Base-by-base conservation (phyloP, 1,140 invertebrate genomes). In the Diorhabda elongata region DNA sequence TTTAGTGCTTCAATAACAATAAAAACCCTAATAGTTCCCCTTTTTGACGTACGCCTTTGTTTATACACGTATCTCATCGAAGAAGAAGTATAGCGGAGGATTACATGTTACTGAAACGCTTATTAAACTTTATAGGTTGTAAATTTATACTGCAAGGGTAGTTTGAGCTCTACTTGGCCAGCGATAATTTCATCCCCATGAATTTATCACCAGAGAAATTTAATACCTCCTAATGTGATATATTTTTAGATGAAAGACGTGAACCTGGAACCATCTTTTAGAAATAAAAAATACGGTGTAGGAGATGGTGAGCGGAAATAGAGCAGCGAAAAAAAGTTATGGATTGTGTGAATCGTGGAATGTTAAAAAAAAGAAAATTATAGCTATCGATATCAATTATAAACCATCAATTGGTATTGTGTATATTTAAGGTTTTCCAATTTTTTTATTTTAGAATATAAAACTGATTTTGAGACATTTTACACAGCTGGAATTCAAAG, bases 231-330 rank as follows among this genome's bases (percentile, higher is more conserved):
- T 52, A 52, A 52, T 52, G 47, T 52, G 47, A 52, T 52, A 52
- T 52, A 52, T 52, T 52, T 52, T 52, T 52, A 52, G 47, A 52
- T 52, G 47, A 52, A n/a, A 52, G 47, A 52, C n/a, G n/a, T 52
- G 6, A 52, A 6, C 6, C 47, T 52, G n/a, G 47, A 52, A 8
- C 47, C 47, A n/a, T 52, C 47, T 8, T 52, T 52, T 52, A 52
- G 47, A 52, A n/a, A 52, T 8, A 52, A 52, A 52, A 52, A 52
- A 26, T 26, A 26, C 26, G 47, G 6, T 52, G 47, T n/a, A 52
- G 4, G 47, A 52, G 47, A 52, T 52, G 47, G 4, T 52, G 26
- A 26, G 26, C 26, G 26, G 26, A 26, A 26, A 26, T 1, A 26
- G 26, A 26, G 26, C 26, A 26, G 26, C 26, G 26, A 26, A 26